phyloP scores from a whole-genome alignment of 2,113 vertebrate genomes.

The Chauna torquata region DNA sequence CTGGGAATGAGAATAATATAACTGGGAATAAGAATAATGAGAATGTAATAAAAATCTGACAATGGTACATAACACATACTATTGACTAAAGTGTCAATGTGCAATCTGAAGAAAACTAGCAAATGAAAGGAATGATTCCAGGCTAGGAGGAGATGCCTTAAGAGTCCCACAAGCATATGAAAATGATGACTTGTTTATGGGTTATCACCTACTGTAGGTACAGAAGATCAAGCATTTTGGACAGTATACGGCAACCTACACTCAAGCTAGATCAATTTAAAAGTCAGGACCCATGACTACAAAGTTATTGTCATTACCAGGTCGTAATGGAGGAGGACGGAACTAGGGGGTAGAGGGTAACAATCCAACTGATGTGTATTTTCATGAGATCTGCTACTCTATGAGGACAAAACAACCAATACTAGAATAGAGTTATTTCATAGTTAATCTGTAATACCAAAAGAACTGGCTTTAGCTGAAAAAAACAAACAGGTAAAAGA shows the following conservation, averaged over 20 bases:
- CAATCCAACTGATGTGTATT: not conserved
- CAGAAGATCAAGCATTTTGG: not conserved
- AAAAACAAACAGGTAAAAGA: not conserved
- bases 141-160: not conserved
- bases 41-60: not conserved
- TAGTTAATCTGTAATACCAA: not conserved
- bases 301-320: not conserved
- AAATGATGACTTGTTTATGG: not conserved
- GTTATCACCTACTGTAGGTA: not conserved
- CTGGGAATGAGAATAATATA: not conserved
- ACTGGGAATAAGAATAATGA: not conserved
- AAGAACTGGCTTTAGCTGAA: not conserved
- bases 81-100: not conserved
- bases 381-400: not conserved
- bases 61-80: not conserved
- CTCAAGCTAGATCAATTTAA: not conserved
- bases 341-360: not conserved
- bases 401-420: not conserved
- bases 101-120: not conserved
- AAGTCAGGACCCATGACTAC: not conserved
- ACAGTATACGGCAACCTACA: not conserved
- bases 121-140: not conserved
- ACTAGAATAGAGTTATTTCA: not conserved
- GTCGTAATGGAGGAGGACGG: not conserved
- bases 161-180: not conserved